A percentile compares a stretch with the other conserved stretches of the same genome.
phyloP scores from a whole-genome alignment of 2,888 invertebrate species.

The Nomada fabriciana region DNA sequence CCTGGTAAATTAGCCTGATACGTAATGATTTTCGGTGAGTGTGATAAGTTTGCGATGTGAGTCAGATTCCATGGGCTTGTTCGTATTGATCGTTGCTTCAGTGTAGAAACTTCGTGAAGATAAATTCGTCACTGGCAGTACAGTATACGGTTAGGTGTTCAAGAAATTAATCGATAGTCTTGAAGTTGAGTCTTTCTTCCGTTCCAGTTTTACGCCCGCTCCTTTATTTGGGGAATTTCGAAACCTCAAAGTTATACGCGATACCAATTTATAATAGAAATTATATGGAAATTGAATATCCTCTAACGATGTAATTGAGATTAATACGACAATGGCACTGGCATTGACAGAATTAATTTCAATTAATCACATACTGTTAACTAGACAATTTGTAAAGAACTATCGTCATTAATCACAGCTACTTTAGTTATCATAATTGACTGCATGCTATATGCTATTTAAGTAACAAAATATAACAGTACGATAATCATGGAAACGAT shows the following conservation, averaged over 20 bases:
- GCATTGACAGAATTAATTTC: too few relatives aligned
- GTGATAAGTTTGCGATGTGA: neutral
- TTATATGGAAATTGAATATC: neutral
- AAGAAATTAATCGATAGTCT: conserved; percentile 24
- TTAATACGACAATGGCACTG: neutral
- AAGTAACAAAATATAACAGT: too few relatives aligned
- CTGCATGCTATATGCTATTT: too few relatives aligned
- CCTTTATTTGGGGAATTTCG: neutral
- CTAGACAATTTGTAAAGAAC: neutral
- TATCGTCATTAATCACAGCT: too few relatives aligned
- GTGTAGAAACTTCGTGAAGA: neutral
- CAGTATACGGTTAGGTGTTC: neutral
- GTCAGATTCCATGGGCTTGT: neutral
- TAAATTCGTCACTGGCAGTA: neutral
- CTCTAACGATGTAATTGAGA: neutral
- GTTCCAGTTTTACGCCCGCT: neutral
- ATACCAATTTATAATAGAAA: neutral
- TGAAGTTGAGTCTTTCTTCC: conserved; percentile 2
- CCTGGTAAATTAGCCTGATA: neutral
- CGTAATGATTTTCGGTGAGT: neutral
- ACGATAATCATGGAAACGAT: too few relatives aligned
- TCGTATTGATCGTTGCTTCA: neutral
- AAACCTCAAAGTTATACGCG: neutral
- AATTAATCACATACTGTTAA: too few relatives aligned
- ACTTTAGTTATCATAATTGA: too few relatives aligned